Evolutionary conservation across 2,113 vertebrate genomes (phyloP), one percentile per base, ranked within the genome.

Genomic region (Eudyptes chrysolophus): DNA sequence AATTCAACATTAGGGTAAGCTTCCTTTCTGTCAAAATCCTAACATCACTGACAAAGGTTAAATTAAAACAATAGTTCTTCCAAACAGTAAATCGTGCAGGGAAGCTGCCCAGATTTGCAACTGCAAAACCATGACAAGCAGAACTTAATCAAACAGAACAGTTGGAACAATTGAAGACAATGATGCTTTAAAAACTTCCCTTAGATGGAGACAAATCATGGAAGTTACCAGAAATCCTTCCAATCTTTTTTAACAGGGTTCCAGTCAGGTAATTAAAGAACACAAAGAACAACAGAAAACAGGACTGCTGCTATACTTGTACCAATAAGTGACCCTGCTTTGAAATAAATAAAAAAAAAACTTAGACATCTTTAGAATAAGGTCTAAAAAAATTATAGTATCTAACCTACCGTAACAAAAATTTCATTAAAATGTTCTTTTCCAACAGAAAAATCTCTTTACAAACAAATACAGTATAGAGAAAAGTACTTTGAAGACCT

Each of bases 121-220:
- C 51, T 86, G 24, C 51, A 72, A 82, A 81, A n/a, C 9, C 52
- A 38, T 3, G 34, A 70, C 25, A 52, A 82, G 27, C 26, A 60
- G 52, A 65, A 68, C 32, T 51, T 40, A 29, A 66, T 25, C 42
- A 38, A 84, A 89, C 38, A 52, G n/a, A 89, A 62, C 25, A 61
- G 24, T 0, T 20, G 16, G 24, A 61, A 71, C 48, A 83, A 40
- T 0, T 40, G 38, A 34, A 71, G 51, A 44, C 0, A 2, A 60
- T 10, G 27, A 54, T 32, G n/a, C 44, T 77, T 82, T 42, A 65
- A 71, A 61, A 86, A 38, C 18, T 58, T 62, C 61, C 55, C 42
- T 72, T 68, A 46, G 38, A 34, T 14, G 24, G 44, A 82, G 48
- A 55, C 29, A 78, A 77, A 46, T 38, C 15, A 61, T 29, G 29